Conservation (phyloP, 2,888 invertebrate genomes). For the Plagodis dolabraria region DNA sequence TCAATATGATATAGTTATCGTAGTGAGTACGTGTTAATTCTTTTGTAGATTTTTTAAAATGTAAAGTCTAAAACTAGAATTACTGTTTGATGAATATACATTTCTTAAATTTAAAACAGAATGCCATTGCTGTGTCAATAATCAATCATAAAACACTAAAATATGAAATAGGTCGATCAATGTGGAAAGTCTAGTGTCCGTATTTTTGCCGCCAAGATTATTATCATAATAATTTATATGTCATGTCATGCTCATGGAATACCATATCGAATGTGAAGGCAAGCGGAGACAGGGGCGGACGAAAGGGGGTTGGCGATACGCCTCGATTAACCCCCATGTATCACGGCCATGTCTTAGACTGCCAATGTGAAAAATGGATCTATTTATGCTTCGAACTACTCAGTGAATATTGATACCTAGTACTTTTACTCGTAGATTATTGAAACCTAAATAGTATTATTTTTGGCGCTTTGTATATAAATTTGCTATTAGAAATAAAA, state of each 20-base stretch:
- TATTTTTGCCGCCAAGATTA: slow-evolving; percentile 35
- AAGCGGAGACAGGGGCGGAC: slow-evolving; percentile 40
- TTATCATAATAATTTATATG: slow-evolving; percentile 55
- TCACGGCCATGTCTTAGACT: not conserved
- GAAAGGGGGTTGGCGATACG: slow-evolving; percentile 20
- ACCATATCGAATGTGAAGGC: slow-evolving; percentile 43
- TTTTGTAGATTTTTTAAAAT: not conserved
- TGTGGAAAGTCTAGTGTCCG: slow-evolving; percentile 27
- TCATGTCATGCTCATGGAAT: slow-evolving; percentile 46
- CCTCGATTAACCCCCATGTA: slow-evolving; percentile 9
- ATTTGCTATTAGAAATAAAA: no score
- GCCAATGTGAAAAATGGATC: not conserved
- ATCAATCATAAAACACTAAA: not conserved
- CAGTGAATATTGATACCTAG: no score
- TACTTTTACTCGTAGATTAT: no score
- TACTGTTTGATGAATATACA: not conserved
- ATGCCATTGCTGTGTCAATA: not conserved
- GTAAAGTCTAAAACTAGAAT: not conserved
- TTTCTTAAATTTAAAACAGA: not conserved
- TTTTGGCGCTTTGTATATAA: no score
- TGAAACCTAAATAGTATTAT: no score
- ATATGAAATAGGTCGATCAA: slow-evolving; percentile 28
- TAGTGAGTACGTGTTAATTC: no score
- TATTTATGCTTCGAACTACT: no score
- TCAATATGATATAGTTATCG: no score